Evolutionary conservation across 2,888 invertebrate species (phyloP), one percentile per base, ranked within the genome.

Genomic region (Heliothis peltigera): DNA sequence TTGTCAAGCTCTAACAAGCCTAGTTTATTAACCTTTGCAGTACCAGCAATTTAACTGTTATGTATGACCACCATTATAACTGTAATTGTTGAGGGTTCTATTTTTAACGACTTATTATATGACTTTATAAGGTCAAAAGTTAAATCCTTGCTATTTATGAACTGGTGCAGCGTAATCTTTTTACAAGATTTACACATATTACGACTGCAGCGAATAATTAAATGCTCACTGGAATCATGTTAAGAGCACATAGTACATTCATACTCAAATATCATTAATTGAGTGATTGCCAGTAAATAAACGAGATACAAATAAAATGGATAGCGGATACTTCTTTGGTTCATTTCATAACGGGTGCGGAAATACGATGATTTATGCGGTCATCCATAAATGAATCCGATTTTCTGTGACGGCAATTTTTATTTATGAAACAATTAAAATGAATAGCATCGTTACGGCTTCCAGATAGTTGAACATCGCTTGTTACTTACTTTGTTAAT

Each of bases 351-450:
- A 64, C 68, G 71, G 66, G 79, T 71, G 79, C 77, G 81, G 81
- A 81, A 81, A 80, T 68, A 46, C 65, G 60, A 76, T 81, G 81
- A 81, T 81, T 81, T 71, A 81, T 80, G 71, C 64, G 79, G 70
- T 71, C 74, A 74, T 77, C 70, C 69, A 71, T 76, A 81, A 81
- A 81, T 76, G 70, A 80, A 71, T 68, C 74, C 61, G 62, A 70
- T 71, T 65, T 52, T 71, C 60, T 64, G 55, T 60, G 70, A 64
- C 52, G 32, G 64, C 65, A 64, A 58, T 74, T 80, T 80, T 79
- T 79, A 80, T 81, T 80, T 77, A 75, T 71, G 64, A 71, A 73
- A 79, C 79, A 81, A 78, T 78, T 81, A 80, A 81, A 80, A 79
- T 70, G 70, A 78, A 80, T 70, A 70, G 69, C 32, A n/a, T 75